Conservation (phyloP, 1,140 invertebrate genomes). For the Rhynchophorus ferrugineus region DNA sequence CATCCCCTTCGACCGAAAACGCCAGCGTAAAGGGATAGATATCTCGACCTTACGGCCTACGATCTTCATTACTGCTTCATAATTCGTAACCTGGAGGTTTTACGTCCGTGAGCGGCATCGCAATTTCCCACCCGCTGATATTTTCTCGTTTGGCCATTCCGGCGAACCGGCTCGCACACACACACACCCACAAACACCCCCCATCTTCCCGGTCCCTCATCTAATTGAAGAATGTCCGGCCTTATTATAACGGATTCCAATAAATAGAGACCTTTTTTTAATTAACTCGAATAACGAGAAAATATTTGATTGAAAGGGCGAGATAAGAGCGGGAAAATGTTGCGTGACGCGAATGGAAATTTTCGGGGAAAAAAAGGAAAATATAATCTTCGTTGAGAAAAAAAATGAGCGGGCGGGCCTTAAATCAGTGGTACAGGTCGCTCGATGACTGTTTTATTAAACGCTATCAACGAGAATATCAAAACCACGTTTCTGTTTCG, state of each 20-base stretch:
- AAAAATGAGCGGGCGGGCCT: too few species aligned
- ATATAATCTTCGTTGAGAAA: too few species aligned
- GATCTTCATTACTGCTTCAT: constrained; percentile 28
- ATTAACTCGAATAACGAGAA: constrained; percentile 16
- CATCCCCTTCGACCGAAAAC: too few species aligned
- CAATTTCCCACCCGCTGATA: constrained; percentile 19
- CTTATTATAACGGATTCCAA: constrained; percentile 19
- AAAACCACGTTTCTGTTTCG: too few species aligned
- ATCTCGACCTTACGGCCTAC: constrained; percentile 9
- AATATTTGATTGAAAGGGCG: constrained; percentile 9
- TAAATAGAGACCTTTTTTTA: constrained; percentile 23
- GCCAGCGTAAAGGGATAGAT: constrained; percentile 7
- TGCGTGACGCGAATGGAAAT: background rate
- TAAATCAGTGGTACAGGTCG: too few species aligned
- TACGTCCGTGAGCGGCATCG: constrained; percentile 19
- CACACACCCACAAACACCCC: too few species aligned
- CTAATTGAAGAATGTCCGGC: constrained; percentile 25
- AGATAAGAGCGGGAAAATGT: constrained; percentile 1
- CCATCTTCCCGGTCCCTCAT: constrained; percentile 2
- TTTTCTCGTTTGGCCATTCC: constrained; percentile 20
- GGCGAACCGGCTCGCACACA: too few species aligned
- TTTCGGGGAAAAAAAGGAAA: too few species aligned
- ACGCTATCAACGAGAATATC: too few species aligned
- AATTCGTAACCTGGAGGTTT: constrained; percentile 19
- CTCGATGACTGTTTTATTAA: too few species aligned